These are phyloP conservation scores for Aphaenogaster ashmeadi DNA, from an alignment of 1,140 invertebrate genomes.

Conservation along the genomic window DNA sequence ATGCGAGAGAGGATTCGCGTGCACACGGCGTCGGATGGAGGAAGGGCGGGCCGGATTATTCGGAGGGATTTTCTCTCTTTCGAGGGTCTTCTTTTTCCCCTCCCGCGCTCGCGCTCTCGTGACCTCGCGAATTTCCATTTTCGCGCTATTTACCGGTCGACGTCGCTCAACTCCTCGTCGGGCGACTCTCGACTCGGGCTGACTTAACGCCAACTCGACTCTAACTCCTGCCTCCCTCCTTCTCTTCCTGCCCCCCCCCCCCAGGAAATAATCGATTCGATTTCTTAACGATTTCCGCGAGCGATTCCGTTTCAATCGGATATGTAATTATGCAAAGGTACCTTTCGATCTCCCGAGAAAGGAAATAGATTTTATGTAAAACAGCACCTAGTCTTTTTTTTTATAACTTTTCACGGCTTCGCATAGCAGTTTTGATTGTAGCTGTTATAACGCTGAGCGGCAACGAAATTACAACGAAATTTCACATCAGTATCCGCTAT, in stretches of 20 bases:
- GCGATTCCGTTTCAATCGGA: constrained; percentile 8
- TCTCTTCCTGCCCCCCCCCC: not conserved
- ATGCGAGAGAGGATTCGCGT: constrained; percentile 77
- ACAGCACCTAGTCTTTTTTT: not conserved
- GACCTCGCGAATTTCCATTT: constrained; percentile 60
- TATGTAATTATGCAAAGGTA: constrained; percentile 7
- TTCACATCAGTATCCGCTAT: not conserved
- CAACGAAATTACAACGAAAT: not conserved
- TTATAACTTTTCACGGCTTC: not conserved
- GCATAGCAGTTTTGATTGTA: not conserved
- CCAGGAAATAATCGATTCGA: constrained; percentile 17
- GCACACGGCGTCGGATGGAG: constrained; percentile 48
- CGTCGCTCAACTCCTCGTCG: constrained; percentile 49
- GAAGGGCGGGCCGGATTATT: constrained; percentile 79
- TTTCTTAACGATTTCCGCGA: constrained; percentile 10
- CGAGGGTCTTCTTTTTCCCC: constrained; percentile 71
- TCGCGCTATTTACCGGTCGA: constrained; percentile 58
- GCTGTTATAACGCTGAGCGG: not conserved
- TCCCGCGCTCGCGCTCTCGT: constrained; percentile 31
- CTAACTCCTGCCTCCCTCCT: not conserved
- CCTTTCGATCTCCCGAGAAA: not conserved
- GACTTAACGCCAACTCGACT: constrained; percentile 26
- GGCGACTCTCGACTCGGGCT: not conserved
- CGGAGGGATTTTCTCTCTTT: constrained; percentile 79
- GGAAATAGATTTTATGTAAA: not conserved